Percentiles rank a stretch among this genome's conserved stretches.
phyloP scores from a whole-genome alignment of 2,888 invertebrate genomes.

The Athripsodes cinereus region DNA sequence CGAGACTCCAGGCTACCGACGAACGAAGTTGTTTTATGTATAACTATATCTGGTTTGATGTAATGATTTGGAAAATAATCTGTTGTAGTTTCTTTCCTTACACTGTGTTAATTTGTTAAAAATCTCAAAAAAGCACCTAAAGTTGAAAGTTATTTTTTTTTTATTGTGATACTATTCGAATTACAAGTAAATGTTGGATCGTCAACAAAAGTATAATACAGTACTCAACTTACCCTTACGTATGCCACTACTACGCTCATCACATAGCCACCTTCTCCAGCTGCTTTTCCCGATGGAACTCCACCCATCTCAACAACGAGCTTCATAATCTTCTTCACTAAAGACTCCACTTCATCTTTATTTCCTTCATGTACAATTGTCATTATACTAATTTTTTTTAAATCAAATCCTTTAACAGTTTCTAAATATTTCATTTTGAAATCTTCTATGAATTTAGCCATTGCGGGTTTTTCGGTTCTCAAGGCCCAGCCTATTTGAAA shows the following conservation, averaged over 20 bases:
- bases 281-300: slow-evolving; percentile 84
- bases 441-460: slow-evolving; percentile 59
- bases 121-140: too few species aligned
- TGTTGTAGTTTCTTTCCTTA: too few species aligned
- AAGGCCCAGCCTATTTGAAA: slow-evolving; percentile 87
- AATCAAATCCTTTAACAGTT: slow-evolving; percentile 78
- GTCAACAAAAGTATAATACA: too few species aligned
- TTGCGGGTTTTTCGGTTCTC: slow-evolving; percentile 44
- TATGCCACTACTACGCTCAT: slow-evolving; percentile 98
- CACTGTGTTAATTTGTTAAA: too few species aligned
- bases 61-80: too few species aligned
- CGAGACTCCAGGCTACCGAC: too few species aligned
- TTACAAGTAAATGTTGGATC: too few species aligned
- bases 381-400: slow-evolving; percentile 77
- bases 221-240: slow-evolving; percentile 77
- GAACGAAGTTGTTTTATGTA: too few species aligned
- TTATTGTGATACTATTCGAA: too few species aligned
- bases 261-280: slow-evolving; percentile 93
- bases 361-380: slow-evolving; percentile 91
- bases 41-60: too few species aligned
- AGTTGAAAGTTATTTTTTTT: too few species aligned
- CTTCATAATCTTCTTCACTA: slow-evolving; percentile 57
- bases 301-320: slow-evolving; percentile 76
- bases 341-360: slow-evolving; percentile 58
- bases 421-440: slow-evolving; percentile 71